Evolutionary conservation across 2,888 invertebrate species (phyloP).

Genomic region (Perizoma affinitatum): DNA sequence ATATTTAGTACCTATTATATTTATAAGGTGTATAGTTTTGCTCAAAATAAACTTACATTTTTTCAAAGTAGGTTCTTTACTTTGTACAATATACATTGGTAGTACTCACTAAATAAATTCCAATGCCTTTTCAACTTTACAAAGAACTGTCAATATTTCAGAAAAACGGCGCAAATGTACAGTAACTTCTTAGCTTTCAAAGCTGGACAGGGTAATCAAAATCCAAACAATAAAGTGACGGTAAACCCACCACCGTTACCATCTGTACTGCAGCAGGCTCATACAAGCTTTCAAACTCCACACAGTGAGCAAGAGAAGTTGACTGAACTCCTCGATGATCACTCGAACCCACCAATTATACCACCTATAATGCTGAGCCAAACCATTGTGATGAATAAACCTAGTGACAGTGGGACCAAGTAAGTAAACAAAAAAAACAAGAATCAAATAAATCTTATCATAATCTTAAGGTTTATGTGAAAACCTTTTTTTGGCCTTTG

Average conservation of each 20-base stretch:
- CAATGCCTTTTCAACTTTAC: too few species aligned
- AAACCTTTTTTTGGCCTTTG: too few species aligned
- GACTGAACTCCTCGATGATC: conserved; percentile 38
- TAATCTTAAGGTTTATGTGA: too few species aligned
- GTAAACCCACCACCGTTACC: neutral
- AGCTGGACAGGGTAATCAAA: conserved; percentile 11
- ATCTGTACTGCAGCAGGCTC: neutral
- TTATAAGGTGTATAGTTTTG: too few species aligned
- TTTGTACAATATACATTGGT: too few species aligned
- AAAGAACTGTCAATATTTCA: neutral
- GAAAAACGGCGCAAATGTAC: conserved; percentile 27
- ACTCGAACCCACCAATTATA: conserved; percentile 27
- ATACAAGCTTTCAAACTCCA: conserved; percentile 27
- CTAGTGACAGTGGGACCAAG: conserved; percentile 5
- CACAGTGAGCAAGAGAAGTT: conserved; percentile 31
- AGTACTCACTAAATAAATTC: too few species aligned
- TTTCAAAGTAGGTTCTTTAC: too few species aligned
- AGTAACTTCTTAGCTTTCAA: conserved; percentile 25
- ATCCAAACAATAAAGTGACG: neutral
- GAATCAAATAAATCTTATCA: too few species aligned
- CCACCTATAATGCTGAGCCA: too few species aligned
- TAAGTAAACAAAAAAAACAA: neutral
- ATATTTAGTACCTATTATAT: too few species aligned
- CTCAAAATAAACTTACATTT: too few species aligned
- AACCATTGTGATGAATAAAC: neutral